Evolutionary conservation across 2,797 vertebrate genomes (phyloP).

Genomic region (Capromys pilorides): DNA sequence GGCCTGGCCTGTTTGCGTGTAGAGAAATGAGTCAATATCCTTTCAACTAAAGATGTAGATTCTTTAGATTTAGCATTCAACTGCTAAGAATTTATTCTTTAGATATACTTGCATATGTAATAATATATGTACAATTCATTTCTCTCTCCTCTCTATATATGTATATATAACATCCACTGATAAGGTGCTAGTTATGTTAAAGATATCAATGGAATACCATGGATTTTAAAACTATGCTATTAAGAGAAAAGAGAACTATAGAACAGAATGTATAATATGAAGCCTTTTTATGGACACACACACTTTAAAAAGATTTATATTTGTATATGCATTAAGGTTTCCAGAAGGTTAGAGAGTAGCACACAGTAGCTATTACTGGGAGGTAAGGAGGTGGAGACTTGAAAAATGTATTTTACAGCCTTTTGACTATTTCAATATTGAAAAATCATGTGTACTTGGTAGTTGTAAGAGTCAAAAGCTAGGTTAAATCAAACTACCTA

Average conservation of each 20-base stretch:
- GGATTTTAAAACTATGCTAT: not conserved
- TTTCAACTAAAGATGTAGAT: not conserved
- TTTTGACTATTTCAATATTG: not conserved
- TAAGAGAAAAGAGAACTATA: slow-evolving; percentile 5
- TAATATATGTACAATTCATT: not conserved
- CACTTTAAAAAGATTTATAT: not conserved
- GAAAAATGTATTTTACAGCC: not conserved
- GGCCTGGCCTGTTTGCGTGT: not conserved
- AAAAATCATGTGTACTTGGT: not conserved
- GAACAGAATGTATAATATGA: not conserved
- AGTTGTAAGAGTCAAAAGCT: not conserved
- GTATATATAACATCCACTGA: not conserved
- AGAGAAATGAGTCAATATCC: not conserved
- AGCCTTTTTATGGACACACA: too few species aligned
- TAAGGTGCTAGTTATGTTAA: not conserved
- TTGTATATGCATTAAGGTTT: not conserved
- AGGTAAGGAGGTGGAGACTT: not conserved
- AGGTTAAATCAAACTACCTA: not conserved
- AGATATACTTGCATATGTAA: not conserved
- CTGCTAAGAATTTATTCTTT: not conserved
- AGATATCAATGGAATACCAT: not conserved
- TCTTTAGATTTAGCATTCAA: not conserved
- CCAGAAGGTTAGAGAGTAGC: not conserved
- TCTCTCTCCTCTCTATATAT: too few species aligned
- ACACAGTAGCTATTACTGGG: not conserved